Conservation (phyloP, 1,140 invertebrate species). For the Bombus affinis region DNA sequence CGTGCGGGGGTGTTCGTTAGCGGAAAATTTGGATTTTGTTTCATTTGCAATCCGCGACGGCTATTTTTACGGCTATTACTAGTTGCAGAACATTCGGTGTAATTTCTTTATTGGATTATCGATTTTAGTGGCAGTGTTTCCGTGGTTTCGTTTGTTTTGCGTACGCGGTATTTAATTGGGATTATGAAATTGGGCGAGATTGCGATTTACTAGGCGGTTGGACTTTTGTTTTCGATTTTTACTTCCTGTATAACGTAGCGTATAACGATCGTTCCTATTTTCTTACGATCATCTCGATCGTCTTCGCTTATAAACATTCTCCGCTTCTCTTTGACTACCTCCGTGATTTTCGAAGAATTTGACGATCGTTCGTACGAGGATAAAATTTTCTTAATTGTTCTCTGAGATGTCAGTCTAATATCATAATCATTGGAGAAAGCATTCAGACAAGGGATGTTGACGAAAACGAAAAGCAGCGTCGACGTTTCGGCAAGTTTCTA, state of each 20-base stretch:
- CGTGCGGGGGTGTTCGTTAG: neutral
- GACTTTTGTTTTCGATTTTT: neutral
- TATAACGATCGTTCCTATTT: too few relatives aligned
- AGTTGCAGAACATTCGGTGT: too few relatives aligned
- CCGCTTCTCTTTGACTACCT: too few relatives aligned
- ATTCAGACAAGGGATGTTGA: neutral
- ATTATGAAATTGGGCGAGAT: too few relatives aligned
- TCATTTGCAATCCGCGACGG: neutral
- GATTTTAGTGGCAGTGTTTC: neutral
- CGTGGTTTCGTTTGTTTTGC: too few relatives aligned
- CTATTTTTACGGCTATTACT: neutral
- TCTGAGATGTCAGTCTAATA: neutral
- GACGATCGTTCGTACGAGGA: too few relatives aligned
- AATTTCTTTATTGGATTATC: neutral
- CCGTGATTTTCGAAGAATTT: too few relatives aligned
- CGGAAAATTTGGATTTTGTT: neutral
- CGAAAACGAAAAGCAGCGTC: neutral
- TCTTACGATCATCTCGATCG: too few relatives aligned
- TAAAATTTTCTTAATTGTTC: neutral
- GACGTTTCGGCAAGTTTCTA: slow-evolving; percentile 5
- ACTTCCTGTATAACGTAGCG: too few relatives aligned
- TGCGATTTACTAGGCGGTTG: too few relatives aligned
- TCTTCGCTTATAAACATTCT: too few relatives aligned
- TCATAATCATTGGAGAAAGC: neutral
- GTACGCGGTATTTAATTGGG: too few relatives aligned